phyloP scores from a whole-genome alignment of 1,140 invertebrate species.

The Heliconius nattereri region DNA sequence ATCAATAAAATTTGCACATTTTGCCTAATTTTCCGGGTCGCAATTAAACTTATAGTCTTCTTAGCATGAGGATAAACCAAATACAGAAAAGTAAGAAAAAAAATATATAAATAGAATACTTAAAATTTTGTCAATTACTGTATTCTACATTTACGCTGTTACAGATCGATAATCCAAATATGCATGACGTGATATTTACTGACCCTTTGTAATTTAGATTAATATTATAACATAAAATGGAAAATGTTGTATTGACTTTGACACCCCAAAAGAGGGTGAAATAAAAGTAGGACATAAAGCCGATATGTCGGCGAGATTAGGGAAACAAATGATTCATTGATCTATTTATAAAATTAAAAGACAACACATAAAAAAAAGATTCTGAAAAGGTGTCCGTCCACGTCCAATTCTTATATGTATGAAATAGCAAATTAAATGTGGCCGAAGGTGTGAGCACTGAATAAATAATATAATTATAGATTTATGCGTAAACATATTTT shows the following conservation, averaged over 20 bases:
- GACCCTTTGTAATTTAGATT: constrained; percentile 14
- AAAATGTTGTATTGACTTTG: constrained; percentile 13
- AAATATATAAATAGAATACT: neutral
- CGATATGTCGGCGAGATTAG: neutral
- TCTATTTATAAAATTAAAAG: neutral
- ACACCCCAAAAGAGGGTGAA: neutral
- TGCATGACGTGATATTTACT: constrained; percentile 11
- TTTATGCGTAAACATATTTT: too few relatives aligned
- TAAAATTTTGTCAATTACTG: constrained; percentile 2
- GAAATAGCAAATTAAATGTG: too few relatives aligned
- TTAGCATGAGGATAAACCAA: too few relatives aligned
- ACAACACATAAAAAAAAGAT: too few relatives aligned
- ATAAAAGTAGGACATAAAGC: neutral
- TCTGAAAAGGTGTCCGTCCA: too few relatives aligned
- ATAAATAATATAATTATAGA: neutral
- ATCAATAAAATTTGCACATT: too few relatives aligned
- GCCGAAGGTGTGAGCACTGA: neutral
- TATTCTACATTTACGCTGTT: neutral
- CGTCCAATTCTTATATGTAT: neutral
- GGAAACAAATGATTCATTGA: neutral
- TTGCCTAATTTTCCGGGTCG: too few relatives aligned
- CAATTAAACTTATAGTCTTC: too few relatives aligned
- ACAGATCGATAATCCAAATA: constrained; percentile 5
- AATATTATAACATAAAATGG: constrained; percentile 11
- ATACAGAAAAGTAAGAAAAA: too few relatives aligned